phyloP scores from a whole-genome alignment of 2,888 invertebrate genomes.

The Spodoptera picta region DNA sequence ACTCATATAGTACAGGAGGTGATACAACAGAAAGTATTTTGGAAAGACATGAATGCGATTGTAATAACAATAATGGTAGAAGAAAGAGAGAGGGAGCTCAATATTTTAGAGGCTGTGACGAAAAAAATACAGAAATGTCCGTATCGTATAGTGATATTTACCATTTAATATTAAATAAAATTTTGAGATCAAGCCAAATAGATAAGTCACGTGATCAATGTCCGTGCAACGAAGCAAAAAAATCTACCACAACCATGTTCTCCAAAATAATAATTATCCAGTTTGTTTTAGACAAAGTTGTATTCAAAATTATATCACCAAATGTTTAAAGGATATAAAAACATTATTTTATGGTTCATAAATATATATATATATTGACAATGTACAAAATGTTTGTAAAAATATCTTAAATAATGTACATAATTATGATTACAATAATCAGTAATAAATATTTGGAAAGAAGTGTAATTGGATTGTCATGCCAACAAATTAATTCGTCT shows the following conservation, averaged over 20 bases:
- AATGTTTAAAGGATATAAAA: too few species aligned
- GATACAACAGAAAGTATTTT: slow-evolving; percentile 13
- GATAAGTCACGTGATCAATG: slow-evolving; percentile 31
- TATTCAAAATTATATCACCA: too few species aligned
- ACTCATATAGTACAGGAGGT: not conserved
- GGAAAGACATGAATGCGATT: slow-evolving; percentile 51
- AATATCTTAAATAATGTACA: not conserved
- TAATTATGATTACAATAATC: slow-evolving; percentile 5
- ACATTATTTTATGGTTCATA: too few species aligned
- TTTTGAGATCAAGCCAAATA: slow-evolving; percentile 22
- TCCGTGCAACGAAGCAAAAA: slow-evolving; percentile 47
- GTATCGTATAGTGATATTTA: slow-evolving; percentile 42
- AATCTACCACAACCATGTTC: slow-evolving; percentile 6
- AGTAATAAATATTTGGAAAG: slow-evolving; percentile 5
- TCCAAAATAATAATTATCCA: too few species aligned
- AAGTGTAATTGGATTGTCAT: slow-evolving; percentile 10
- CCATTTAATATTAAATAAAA: slow-evolving; percentile 42
- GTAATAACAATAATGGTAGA: slow-evolving; percentile 54
- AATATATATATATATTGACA: too few species aligned
- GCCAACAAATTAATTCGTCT: slow-evolving; percentile 28
- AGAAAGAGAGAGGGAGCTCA: slow-evolving; percentile 57
- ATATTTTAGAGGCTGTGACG: not conserved
- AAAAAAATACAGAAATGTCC: slow-evolving; percentile 10
- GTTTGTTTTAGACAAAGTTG: too few species aligned
- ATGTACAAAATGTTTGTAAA: too few species aligned